Evolutionary conservation across 2,797 vertebrate species (phyloP).

Genomic region (Lates japonicus): DNA sequence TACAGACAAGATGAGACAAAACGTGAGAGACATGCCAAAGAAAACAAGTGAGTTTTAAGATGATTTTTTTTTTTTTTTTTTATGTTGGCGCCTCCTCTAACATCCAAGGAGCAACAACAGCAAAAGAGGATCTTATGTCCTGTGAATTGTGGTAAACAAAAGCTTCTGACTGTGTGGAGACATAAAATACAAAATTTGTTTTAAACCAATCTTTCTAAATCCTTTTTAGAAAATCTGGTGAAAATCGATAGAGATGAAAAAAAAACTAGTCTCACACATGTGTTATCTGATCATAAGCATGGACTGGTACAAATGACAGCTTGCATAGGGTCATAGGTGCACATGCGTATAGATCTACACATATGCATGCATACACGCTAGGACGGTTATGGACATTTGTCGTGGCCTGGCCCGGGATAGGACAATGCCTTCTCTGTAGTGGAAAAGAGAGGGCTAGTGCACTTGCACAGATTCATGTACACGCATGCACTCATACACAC

Average conservation of each 20-base stretch:
- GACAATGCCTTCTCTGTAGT: constrained; percentile 82
- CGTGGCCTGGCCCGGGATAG: constrained; percentile 53
- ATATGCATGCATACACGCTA: constrained; percentile 27
- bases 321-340: constrained; percentile 23
- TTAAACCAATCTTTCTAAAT: not conserved
- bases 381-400: constrained; percentile 74
- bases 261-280: not conserved
- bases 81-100: not conserved
- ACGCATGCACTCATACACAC: constrained; percentile 52
- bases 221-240: not conserved
- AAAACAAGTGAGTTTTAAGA: not conserved
- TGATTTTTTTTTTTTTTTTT: not conserved
- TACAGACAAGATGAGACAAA: not conserved
- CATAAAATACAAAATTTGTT: not conserved
- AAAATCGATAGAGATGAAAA: not conserved
- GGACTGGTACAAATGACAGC: constrained; percentile 9
- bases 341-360: constrained; percentile 12
- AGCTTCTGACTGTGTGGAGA: not conserved
- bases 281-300: not conserved
- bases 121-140: not conserved
- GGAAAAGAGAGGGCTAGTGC: constrained; percentile 65
- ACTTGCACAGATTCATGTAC: constrained; percentile 68
- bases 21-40: not conserved
- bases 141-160: not conserved
- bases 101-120: not conserved